Evolutionary conservation across 1,140 invertebrate species (phyloP), one percentile per base, ranked within the genome.

Genomic region (Caenorhabditis tropicalis): DNA sequence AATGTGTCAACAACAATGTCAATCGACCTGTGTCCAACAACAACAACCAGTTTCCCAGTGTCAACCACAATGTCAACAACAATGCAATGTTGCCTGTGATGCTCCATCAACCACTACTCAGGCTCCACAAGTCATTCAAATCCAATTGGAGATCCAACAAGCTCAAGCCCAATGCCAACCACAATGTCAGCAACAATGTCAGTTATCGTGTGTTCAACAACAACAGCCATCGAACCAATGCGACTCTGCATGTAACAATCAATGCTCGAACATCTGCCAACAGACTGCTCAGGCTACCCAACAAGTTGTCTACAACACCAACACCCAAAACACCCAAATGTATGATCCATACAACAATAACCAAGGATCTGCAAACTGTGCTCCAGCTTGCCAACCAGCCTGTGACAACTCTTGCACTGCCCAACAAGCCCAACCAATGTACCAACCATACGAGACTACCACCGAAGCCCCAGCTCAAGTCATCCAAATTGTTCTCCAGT

Each of bases 341-440:
- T 49, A 81, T 27, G 21, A 81, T 16, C 46, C 49, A 81, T 51
- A 53, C 46, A 81, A 51, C 48, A 81, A 36, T 15, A n/a, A n/a
- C n/a, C 33, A 49, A 81, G 19, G 46, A 56, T 56, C 53, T 12
- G 6, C 36, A n/a, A 74, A 74, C 39, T 74, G 65, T 15, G 65
- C 65, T 46, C 65, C 58, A 46, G 33, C 79, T 70, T 86, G 85
- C 74, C 60, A 79, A 49, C 49, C 60, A 31, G 82, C 85, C 36
- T 86, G 85, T 43, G 51, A 51, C 5, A 60, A 65, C 49, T 39
- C 56, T 21, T 51, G 49, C 48, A 46, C 74, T 49, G n/a, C 33
- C 31, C 85, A 84, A 49, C 82, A 85, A 27, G 36, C 53, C 46
- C 83, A 86, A 53, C 84, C 84, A 79, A 86, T 87, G 58, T 85